Base-by-base conservation (phyloP, 2,797 vertebrate species). In the Benthosema pterotum region DNA sequence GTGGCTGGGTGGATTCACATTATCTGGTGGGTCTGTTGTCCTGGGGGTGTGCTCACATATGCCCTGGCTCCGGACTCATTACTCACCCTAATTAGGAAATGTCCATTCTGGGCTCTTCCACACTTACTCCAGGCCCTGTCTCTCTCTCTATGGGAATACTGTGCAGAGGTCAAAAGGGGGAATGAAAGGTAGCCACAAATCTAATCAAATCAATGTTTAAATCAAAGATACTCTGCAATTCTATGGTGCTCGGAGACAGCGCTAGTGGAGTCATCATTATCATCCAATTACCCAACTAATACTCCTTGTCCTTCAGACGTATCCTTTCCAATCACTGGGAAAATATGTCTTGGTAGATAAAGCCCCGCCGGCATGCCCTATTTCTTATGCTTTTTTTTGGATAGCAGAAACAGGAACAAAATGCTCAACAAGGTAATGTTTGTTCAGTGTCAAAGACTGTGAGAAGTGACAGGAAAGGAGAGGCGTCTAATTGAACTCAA, bases 51-150 rank as follows among this genome's bases (percentile, higher is more conserved):
- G 74, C 78, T 86, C 84, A 77, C 87, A 83, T 80, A 85, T 87
- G 83, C 87, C 86, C 84, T 56, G 19, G 77, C 88, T 85, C 88
- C 77, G 79, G 87, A 89, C 84, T 91, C 89, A 90, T 92, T 91
- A 90, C 84, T 92, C 88, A 89, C 85, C 84, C 86, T 91, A 91
- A 92, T 93, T 91, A 91, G 83, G 84, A 88, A 87, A 86, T 77
- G 86, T 90, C 87, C 88, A 86, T 84, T 88, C 78, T 18, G 60
- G 53, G 80, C 81, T 76, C 78, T 72, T 85, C 69, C 75, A 72
- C 70, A 63, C 79, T 86, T 73, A 85, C 74, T 90, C 87, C 72
- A 80, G 74, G 78, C 78, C 74, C 83, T 83, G 75, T 84, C 83
- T 84, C 83, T 84, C 83, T 84, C 71, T 76, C 72, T 72, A 71